Percentiles rank a stretch among this genome's conserved stretches.
These are phyloP conservation scores for Herpailurus yagouaroundi DNA, from an alignment of 2,113 vertebrate genomes.

Conservation along the genomic window DNA sequence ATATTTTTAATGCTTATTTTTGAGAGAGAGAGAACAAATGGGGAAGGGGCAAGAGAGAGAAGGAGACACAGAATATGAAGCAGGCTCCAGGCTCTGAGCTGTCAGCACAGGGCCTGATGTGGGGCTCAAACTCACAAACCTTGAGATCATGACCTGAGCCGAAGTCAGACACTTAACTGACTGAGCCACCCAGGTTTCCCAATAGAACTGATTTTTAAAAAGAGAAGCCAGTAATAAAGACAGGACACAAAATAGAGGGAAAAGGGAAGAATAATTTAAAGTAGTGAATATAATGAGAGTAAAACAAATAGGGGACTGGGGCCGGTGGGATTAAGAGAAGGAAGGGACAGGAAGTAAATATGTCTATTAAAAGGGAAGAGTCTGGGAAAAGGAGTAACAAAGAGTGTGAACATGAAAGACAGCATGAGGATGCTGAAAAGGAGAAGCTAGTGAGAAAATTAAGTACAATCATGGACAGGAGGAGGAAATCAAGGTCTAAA, in stretches of 20 bases:
- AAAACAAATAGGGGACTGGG: not conserved
- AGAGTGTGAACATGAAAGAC: not conserved
- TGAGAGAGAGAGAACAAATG: no score
- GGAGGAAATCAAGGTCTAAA: not conserved
- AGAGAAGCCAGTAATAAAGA: not conserved
- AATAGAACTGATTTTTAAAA: not conserved
- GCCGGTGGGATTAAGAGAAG: not conserved
- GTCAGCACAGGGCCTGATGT: no score
- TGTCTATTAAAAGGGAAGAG: not conserved
- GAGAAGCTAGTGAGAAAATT: not conserved
- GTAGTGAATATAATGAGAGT: not conserved
- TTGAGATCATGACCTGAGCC: no score
- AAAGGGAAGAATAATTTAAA: not conserved
- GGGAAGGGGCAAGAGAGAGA: no score
- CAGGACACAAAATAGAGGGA: not conserved
- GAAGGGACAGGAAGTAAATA: not conserved
- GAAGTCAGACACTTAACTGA: no score
- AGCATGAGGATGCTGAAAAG: not conserved
- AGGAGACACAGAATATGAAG: no score
- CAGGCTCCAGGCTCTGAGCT: no score
- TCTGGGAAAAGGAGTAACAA: not conserved
- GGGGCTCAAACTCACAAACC: no score
- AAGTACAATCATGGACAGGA: not conserved
- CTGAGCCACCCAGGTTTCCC: no score
- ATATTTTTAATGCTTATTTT: no score